These are phyloP conservation scores for Camelus bactrianus DNA, from an alignment of 2,113 vertebrate genomes.

Conservation along the genomic window DNA sequence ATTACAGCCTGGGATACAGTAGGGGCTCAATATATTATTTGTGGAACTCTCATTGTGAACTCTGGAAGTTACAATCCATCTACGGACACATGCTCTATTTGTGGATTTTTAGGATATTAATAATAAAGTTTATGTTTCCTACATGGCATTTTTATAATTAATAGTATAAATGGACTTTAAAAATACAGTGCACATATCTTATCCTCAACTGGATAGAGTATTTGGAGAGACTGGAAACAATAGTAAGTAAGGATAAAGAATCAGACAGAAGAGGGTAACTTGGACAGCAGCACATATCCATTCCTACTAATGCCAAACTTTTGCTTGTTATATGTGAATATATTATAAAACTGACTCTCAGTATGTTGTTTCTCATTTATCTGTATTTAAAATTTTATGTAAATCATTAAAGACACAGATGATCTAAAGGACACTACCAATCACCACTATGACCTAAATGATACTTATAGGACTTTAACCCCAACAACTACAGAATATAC, in stretches of 20 bases:
- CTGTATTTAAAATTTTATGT: constrained; percentile 10
- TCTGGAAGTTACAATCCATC: background rate
- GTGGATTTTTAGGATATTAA: background rate
- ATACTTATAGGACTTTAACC: background rate
- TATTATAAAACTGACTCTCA: background rate
- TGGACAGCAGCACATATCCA: background rate
- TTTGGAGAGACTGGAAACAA: background rate
- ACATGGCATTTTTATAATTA: background rate
- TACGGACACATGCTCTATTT: background rate
- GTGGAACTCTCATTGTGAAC: background rate
- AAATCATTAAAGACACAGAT: background rate
- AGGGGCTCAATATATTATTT: background rate
- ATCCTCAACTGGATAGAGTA: background rate
- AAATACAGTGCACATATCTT: background rate
- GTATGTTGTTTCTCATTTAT: background rate
- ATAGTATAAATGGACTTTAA: background rate
- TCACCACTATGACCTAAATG: background rate
- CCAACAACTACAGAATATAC: background rate
- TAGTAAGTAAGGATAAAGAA: background rate
- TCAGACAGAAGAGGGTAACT: background rate
- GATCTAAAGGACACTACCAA: background rate
- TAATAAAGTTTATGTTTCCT: background rate
- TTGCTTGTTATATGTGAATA: background rate
- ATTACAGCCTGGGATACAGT: background rate
- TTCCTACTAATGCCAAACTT: background rate